phyloP scores from a whole-genome alignment of 2,888 invertebrate genomes.

The Lapara coniferarum region DNA sequence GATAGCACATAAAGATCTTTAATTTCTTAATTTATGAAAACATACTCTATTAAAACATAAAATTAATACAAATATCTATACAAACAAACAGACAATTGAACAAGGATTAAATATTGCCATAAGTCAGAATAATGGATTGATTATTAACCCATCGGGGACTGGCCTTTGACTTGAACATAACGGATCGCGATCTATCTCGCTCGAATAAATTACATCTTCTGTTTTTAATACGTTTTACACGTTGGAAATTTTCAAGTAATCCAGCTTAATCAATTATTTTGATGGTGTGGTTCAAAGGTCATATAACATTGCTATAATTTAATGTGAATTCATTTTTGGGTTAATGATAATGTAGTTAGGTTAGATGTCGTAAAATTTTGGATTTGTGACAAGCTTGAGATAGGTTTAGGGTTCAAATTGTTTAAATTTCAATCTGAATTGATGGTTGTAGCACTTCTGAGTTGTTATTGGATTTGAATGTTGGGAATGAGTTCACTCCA shows the following conservation, averaged over 20 bases:
- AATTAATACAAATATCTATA: not conserved
- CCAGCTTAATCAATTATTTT: not conserved
- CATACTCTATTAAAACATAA: not conserved
- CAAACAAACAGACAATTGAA: conserved; percentile 13
- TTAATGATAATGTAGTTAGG: too few species aligned
- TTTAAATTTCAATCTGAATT: too few species aligned
- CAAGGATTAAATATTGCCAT: conserved; percentile 7
- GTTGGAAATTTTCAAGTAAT: not conserved
- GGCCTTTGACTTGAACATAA: conserved; percentile 17
- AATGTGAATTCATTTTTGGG: too few species aligned
- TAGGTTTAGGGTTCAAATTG: too few species aligned
- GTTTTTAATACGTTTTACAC: not conserved
- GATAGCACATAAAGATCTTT: too few species aligned
- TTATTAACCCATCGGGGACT: conserved; percentile 20
- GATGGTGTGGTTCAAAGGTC: not conserved
- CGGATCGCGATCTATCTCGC: conserved; percentile 18
- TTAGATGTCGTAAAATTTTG: too few species aligned
- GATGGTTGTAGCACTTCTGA: too few species aligned
- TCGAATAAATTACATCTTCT: conserved; percentile 3
- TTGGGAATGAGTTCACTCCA: too few species aligned
- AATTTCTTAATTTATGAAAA: too few species aligned
- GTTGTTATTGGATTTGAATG: too few species aligned
- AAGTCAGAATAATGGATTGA: conserved; percentile 18
- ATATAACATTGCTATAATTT: too few species aligned
- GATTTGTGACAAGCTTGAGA: too few species aligned